A percentile compares a stretch with the other conserved stretches of the same genome.
Evolutionary conservation across 2,797 vertebrate genomes (phyloP).

Genomic region (Okamejei kenojei): DNA sequence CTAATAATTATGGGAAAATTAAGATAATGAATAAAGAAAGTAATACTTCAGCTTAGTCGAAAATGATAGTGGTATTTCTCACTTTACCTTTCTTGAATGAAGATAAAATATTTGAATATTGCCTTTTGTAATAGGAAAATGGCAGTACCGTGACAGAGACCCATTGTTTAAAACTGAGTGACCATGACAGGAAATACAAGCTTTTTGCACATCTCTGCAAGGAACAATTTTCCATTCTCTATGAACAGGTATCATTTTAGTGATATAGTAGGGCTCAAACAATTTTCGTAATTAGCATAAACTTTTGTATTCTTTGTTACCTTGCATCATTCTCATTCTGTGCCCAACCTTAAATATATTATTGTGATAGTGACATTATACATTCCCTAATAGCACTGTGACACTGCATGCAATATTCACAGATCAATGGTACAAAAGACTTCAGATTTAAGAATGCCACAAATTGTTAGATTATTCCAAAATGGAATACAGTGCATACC

Average conservation of each 20-base stretch:
- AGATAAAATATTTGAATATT: slow-evolving; percentile 8
- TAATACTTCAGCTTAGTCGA: neutral
- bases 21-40: slow-evolving; percentile 13
- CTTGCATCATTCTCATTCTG: slow-evolving; percentile 27
- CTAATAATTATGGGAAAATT: slow-evolving; percentile 19
- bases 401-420: slow-evolving; percentile 40
- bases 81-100: neutral
- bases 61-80: neutral
- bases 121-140: neutral
- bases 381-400: slow-evolving; percentile 65
- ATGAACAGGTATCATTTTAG: slow-evolving; percentile 4
- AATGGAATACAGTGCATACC: slow-evolving; percentile 24
- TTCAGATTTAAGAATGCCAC: slow-evolving; percentile 28
- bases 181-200: slow-evolving; percentile 17
- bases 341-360: slow-evolving; percentile 33
- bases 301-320: neutral
- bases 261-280: slow-evolving; percentile 34
- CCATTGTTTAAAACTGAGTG: slow-evolving; percentile 18
- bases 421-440: slow-evolving; percentile 16
- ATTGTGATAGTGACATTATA: slow-evolving; percentile 54
- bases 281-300: neutral
- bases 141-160: neutral
- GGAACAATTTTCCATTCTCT: slow-evolving; percentile 32
- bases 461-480: neutral
- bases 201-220: slow-evolving; percentile 38